phyloP scores from a whole-genome alignment of 2,888 invertebrate genomes.

The Prionchulus punctatus region DNA sequence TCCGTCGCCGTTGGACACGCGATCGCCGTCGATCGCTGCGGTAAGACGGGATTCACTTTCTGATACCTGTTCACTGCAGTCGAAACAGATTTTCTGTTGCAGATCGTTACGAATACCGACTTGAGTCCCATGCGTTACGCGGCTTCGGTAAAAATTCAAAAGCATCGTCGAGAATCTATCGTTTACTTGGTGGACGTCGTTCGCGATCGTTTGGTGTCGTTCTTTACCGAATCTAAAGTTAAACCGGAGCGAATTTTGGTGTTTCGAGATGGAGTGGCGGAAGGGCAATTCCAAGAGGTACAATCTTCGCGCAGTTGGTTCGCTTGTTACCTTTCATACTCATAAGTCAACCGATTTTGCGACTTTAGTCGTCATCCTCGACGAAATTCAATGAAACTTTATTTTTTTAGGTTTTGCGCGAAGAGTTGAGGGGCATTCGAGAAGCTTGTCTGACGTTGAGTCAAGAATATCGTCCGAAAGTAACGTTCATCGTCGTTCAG shows the following conservation, averaged over 20 bases:
- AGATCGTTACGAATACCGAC: constrained; percentile 32
- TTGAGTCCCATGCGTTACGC: constrained; percentile 27
- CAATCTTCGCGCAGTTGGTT: neutral
- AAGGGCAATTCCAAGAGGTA: constrained; percentile 28
- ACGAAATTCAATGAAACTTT: neutral
- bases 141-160: constrained; percentile 58
- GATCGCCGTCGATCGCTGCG: constrained; percentile 44
- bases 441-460: constrained; percentile 23
- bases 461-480: constrained; percentile 24
- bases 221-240: constrained; percentile 16
- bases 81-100: neutral
- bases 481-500: constrained; percentile 19
- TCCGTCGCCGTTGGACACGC: constrained; percentile 57
- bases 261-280: constrained; percentile 28
- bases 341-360: too few relatives aligned
- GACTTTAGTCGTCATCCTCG: too few relatives aligned
- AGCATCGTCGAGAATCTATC: constrained; percentile 33
- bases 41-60: constrained; percentile 20
- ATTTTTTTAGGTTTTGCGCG: constrained; percentile 16
- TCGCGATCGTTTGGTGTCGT: constrained; percentile 21
- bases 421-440: constrained; percentile 26
- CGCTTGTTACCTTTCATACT: neutral
- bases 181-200: constrained; percentile 25
- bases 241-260: constrained; percentile 27
- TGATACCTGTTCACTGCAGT: too few relatives aligned